Base-by-base conservation (phyloP, 2,888 invertebrate species). In the Phytoseiulus persimilis region DNA sequence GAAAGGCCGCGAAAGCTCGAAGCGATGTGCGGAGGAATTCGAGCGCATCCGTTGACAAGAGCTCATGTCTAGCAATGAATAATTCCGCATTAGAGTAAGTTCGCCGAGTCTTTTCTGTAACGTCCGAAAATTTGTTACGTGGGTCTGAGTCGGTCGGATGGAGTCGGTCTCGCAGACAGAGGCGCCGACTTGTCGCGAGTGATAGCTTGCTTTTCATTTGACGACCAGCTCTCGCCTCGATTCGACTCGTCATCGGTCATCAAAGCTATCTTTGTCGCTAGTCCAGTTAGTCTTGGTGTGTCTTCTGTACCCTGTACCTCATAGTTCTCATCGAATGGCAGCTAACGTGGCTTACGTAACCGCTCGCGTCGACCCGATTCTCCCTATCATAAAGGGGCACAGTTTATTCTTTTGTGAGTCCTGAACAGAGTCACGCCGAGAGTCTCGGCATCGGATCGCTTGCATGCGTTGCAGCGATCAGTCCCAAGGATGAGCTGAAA, bases 121-220 rank as follows among this genome's bases (percentile, higher is more conserved):
- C 5, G 39, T 9, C 39, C 5, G 9, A 1, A 65, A 65, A 2
- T 65, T 65, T 65, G 18, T 65, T 65, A 65, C 28, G 28, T 11
- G 65, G 65, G 18, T 65, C 28, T 23, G 2, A 28, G 18, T 65
- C 65, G 9, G 28, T 11, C 18, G 14, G 18, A 65, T 65, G 1
- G 65, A 65, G 18, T 65, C 14, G 65, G 18, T 14, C 28, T 65
- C 28, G 65, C 28, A 14, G 23, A 65, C 65, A 65, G 65, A 65
- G 65, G 65, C 65, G 65, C 65, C 65, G 65, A 65, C 65, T 65
- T 65, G 65, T 65, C 65, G 65, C 65, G 65, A 65, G 65, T 65
- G 65, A 65, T 65, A 65, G 65, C 65, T 28, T 28, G 28, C 14
- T 14, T 65, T 28, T 65, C 65, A 3, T 65, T 65, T 65, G 65